Base-by-base conservation (phyloP, 2,113 vertebrate genomes). In the Gulo gulo region DNA sequence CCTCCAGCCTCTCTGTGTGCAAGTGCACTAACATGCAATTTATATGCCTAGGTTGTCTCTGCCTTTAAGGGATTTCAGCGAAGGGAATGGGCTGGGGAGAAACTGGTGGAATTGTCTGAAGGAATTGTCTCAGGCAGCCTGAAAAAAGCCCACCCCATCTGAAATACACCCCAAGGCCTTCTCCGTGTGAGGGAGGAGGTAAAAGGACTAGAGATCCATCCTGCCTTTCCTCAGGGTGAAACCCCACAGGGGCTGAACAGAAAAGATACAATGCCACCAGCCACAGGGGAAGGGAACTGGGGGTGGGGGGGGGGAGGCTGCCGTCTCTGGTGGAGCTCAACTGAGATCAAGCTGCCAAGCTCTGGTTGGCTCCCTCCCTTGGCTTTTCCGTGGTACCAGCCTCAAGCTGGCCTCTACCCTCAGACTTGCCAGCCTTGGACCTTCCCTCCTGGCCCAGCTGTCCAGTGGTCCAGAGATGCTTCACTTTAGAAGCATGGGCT, bases 351-450 rank as follows among this genome's bases (percentile, higher is more conserved):
- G 15, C 67, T 0, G 6, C 11, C 13, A 59, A 52, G 50, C 13
- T 47, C 59, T 1, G 5, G 3, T n/a, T 81, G 12, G 42, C 24
- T 65, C 36, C 12, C 24, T 65, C 45, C 12, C 0, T 1, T 7
- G 47, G 11, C 20, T 36, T 36, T 3, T 13, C 50, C 6, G 0
- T 0, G 1, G 6, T 7, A 55, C 36, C 11, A 0, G 2, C 67
- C 2, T 63, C n/a, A 4, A 36, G 55, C 23, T 2, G 1, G 34
- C 55, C 6, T 71, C 39, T 78, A 16, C 13, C 42, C 0, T 9
- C 2, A 1, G 29, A 63, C 50, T 67, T n/a, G 13, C 29, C 18
- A 23, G 15, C 6, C 8, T 34, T 0, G 2, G 31, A 47, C 23
- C 69, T 83, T 39, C 55, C 39, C 34, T 80, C 7, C 1, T 4